These are phyloP conservation scores for Kryptolebias ocellatus DNA, from an alignment of 2,797 vertebrate species.

Conservation along the genomic window DNA sequence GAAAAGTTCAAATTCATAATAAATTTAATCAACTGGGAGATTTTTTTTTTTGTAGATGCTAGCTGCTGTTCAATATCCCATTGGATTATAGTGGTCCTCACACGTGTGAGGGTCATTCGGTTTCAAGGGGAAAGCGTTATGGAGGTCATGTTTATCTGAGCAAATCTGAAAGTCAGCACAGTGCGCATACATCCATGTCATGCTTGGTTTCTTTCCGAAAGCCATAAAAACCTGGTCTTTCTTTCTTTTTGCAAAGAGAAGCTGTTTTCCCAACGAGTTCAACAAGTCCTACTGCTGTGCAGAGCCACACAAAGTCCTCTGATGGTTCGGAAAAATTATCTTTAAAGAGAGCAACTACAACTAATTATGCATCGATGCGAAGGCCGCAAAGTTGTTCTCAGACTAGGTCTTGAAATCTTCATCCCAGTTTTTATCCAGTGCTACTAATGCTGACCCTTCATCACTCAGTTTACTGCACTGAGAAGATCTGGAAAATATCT, in stretches of 20 bases:
- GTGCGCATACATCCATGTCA: too few species aligned
- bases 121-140: slow-evolving; percentile 15
- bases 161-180: slow-evolving; percentile 12
- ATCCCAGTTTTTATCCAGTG: too few species aligned
- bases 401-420: too few species aligned
- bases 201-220: too few species aligned
- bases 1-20: slow-evolving; percentile 12
- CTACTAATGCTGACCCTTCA: too few species aligned
- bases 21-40: slow-evolving; percentile 18
- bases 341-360: neutral
- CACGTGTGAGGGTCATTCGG: neutral
- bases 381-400: too few species aligned
- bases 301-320: neutral
- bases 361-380: too few species aligned
- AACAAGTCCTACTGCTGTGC: neutral
- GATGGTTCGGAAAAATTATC: neutral
- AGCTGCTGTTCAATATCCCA: slow-evolving; percentile 14
- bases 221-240: too few species aligned
- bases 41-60: slow-evolving; percentile 18
- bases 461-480: neutral
- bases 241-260: too few species aligned
- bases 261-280: neutral
- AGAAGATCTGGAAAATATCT: neutral
- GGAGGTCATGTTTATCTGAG: slow-evolving; percentile 6
- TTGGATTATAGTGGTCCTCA: slow-evolving; percentile 5